A percentile compares a stretch with the other conserved stretches of the same genome.
These are phyloP conservation scores for Escarpia spicata DNA, from an alignment of 2,888 invertebrate genomes.

Conservation along the genomic window DNA sequence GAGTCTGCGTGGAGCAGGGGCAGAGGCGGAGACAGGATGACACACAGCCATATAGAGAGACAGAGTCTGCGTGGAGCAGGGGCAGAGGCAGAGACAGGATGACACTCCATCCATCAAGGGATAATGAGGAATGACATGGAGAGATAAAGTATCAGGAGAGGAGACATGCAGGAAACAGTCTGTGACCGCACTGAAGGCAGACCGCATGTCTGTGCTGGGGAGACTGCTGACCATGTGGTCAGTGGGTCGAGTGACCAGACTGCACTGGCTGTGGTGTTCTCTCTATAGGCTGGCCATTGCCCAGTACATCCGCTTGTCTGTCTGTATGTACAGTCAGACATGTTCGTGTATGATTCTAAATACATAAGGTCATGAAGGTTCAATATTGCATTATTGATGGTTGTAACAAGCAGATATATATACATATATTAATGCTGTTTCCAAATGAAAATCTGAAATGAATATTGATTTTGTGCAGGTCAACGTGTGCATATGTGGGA, in stretches of 20 bases:
- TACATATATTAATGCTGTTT: too few species aligned
- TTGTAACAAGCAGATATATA: too few species aligned
- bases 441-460: too few species aligned
- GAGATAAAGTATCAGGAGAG: neutral
- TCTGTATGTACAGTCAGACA: neutral
- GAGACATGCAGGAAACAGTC: neutral
- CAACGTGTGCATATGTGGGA: too few species aligned
- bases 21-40: neutral
- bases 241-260: neutral
- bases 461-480: too few species aligned
- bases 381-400: too few species aligned
- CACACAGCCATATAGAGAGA: neutral
- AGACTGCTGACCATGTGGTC: neutral
- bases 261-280: neutral
- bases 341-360: neutral
- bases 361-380: too few species aligned
- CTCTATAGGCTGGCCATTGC: neutral
- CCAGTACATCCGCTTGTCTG: neutral
- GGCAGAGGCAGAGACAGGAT: neutral
- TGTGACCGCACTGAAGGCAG: neutral
- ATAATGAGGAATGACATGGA: neutral
- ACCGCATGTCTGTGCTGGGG: neutral
- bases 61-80: neutral
- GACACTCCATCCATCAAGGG: neutral
- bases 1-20: neutral